Conservation (phyloP, 2,797 vertebrate species). For the Poeciliopsis paucimaculata region DNA sequence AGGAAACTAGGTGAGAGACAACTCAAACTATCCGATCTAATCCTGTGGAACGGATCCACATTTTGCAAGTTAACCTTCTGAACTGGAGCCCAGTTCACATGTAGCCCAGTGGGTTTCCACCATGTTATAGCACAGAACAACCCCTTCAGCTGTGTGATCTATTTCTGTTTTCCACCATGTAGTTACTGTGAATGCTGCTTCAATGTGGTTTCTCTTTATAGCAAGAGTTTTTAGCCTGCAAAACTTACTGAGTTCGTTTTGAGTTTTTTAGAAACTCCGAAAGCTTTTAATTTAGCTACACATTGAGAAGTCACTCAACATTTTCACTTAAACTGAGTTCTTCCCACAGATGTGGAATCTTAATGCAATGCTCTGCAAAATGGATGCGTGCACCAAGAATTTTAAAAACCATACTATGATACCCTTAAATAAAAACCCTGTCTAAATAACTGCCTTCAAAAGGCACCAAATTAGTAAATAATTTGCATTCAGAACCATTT, state of each 20-base stretch:
- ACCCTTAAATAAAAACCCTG: too few relatives aligned
- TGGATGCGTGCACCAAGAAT: neutral
- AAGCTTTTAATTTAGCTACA: slow-evolving; percentile 13
- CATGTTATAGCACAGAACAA: slow-evolving; percentile 13
- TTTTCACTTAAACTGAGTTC: slow-evolving; percentile 10
- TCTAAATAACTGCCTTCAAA: neutral
- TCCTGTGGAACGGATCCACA: neutral
- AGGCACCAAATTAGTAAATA: neutral
- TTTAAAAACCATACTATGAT: neutral
- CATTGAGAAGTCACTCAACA: slow-evolving; percentile 1
- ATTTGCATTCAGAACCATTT: neutral
- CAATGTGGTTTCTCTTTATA: slow-evolving; percentile 23
- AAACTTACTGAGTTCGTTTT: neutral
- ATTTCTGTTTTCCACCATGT: slow-evolving; percentile 39
- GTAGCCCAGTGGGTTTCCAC: slow-evolving; percentile 6
- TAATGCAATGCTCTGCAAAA: neutral
- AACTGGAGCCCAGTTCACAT: neutral
- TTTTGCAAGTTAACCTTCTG: slow-evolving; percentile 7
- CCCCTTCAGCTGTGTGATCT: slow-evolving; percentile 35
- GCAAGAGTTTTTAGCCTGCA: slow-evolving; percentile 9
- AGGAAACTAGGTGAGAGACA: slow-evolving; percentile 26
- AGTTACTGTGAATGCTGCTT: slow-evolving; percentile 39
- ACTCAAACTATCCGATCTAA: slow-evolving; percentile 15
- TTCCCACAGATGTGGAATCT: neutral
- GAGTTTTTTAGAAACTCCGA: slow-evolving; percentile 1